phyloP scores from a whole-genome alignment of 2,113 vertebrate species.

The Corythoichthys intestinalis region DNA sequence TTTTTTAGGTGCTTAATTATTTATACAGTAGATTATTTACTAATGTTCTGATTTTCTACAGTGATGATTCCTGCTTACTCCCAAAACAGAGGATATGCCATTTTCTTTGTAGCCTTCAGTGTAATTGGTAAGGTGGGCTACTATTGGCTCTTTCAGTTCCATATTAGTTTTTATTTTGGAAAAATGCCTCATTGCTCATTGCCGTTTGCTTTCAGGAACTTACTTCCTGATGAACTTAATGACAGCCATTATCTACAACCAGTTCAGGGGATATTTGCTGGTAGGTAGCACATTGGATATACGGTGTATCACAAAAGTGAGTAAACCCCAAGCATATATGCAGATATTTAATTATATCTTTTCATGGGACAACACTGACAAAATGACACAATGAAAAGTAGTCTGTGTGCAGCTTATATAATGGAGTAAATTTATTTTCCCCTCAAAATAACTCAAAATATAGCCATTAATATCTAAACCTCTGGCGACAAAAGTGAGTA shows the following conservation, averaged over 20 bases:
- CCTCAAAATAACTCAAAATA: too few relatives aligned
- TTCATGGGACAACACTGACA: too few relatives aligned
- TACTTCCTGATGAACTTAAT: conserved; percentile 95
- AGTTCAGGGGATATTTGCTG: conserved; percentile 96
- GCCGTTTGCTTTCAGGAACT: conserved; percentile 75
- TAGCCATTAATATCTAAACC: too few relatives aligned
- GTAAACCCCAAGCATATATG: too few relatives aligned
- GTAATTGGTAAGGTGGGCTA: conserved; percentile 80
- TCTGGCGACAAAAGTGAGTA: too few relatives aligned
- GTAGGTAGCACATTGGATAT: conserved; percentile 69
- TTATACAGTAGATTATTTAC: background rate
- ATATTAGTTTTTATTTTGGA: background rate
- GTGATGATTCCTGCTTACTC: conserved; percentile 94
- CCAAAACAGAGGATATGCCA: conserved; percentile 78
- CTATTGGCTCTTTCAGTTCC: background rate
- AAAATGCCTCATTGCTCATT: background rate
- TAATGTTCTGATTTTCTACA: conserved; percentile 48
- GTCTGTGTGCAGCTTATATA: too few relatives aligned
- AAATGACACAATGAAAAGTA: too few relatives aligned
- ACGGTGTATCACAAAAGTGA: too few relatives aligned
- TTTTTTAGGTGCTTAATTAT: background rate
- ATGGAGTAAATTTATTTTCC: too few relatives aligned
- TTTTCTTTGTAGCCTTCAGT: conserved; percentile 92
- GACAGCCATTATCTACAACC: conserved; percentile 96
- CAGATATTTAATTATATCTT: too few relatives aligned